A percentile compares a stretch with the other conserved stretches of the same genome.
Conservation (phyloP, 92 coral and sea anemone genomes). For the Micromussa lordhowensis region DNA sequence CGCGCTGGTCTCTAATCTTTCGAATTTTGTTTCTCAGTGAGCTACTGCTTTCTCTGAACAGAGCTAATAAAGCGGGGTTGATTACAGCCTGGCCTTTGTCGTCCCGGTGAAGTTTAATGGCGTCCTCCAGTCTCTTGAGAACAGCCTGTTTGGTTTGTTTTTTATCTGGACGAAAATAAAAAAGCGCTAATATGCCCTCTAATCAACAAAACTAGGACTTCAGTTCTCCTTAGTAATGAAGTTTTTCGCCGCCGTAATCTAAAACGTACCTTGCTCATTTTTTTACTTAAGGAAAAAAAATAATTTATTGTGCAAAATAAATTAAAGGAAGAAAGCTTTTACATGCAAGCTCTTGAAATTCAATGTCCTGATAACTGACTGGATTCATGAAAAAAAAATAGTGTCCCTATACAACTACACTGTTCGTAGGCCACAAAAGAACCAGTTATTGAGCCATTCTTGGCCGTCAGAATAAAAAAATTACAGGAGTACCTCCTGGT, state of each 20-base stretch:
- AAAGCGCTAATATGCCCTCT: neutral
- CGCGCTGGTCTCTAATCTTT: neutral
- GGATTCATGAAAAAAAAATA: neutral
- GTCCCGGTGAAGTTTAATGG: constrained; percentile 44
- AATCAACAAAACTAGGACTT: neutral
- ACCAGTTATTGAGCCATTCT: no score
- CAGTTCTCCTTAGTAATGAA: neutral
- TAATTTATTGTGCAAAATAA: neutral
- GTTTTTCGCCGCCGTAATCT: neutral
- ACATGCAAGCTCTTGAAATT: neutral
- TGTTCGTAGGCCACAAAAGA: no score
- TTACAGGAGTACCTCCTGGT: neutral
- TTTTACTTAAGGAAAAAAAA: neutral
- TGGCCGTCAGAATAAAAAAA: no score
- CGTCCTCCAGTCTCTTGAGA: constrained; percentile 25
- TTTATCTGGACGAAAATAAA: constrained; percentile 5
- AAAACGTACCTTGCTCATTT: neutral
- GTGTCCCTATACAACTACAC: neutral
- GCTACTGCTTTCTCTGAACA: constrained; percentile 9
- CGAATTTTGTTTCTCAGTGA: neutral
- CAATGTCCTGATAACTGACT: neutral
- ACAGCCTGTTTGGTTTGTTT: neutral
- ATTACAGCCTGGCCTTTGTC: constrained; percentile 25
- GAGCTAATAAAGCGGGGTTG: constrained; percentile 37
- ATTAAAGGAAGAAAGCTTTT: neutral